Evolutionary conservation across 2,888 invertebrate genomes (phyloP).

Genomic region (Acronicta leporina): DNA sequence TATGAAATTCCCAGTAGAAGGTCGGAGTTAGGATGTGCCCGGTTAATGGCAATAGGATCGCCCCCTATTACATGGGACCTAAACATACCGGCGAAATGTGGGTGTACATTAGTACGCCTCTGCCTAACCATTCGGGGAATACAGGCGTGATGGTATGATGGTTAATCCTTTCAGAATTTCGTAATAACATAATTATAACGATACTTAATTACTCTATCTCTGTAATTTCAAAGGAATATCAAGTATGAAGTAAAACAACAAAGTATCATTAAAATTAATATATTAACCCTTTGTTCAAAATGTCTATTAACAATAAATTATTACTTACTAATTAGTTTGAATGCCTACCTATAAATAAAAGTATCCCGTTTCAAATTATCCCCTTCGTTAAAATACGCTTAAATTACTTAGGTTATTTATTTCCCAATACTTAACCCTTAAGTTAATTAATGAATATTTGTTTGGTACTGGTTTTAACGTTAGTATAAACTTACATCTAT

Average conservation of each 20-base stretch:
- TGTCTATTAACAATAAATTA: slow-evolving; percentile 47
- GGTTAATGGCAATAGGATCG: no score
- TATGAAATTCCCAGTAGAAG: no score
- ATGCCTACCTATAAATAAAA: slow-evolving; percentile 47
- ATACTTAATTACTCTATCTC: no score
- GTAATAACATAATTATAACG: no score
- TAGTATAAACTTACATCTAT: slow-evolving; percentile 47
- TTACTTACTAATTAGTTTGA: slow-evolving; percentile 49
- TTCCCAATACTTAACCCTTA: slow-evolving; percentile 35
- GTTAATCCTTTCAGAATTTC: no score
- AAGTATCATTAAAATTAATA: slow-evolving; percentile 48
- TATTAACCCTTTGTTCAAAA: slow-evolving; percentile 41
- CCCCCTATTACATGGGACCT: no score
- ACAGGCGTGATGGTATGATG: no score
- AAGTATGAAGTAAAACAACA: slow-evolving; percentile 38
- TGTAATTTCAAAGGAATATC: neutral
- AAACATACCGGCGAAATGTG: no score
- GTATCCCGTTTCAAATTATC: slow-evolving; percentile 35
- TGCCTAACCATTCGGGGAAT: no score
- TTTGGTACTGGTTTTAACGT: slow-evolving; percentile 81
- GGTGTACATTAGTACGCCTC: no score
- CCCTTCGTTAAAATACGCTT: slow-evolving; percentile 16
- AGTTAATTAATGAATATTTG: slow-evolving; percentile 75
- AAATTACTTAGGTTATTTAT: slow-evolving; percentile 25
- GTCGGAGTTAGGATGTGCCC: no score